Evolutionary conservation across 2,888 invertebrate genomes (phyloP), one percentile per base, ranked within the genome.

Genomic region (Melanchra persicariae): DNA sequence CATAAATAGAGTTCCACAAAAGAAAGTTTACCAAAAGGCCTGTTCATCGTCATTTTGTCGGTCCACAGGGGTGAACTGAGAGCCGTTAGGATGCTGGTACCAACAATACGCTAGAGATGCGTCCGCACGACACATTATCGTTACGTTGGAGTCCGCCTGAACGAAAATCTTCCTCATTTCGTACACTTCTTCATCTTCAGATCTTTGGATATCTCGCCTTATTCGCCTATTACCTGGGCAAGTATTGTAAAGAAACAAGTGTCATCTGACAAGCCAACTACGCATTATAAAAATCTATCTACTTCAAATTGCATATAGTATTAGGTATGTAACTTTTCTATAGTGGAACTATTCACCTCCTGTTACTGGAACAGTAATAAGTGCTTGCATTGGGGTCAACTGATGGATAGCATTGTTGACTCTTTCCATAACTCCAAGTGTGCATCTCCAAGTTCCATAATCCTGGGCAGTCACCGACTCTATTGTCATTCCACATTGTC

Each of bases 401-500:
- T 88, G 89, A 2, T 73, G 81, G 1, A 92, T 77, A 0, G 40
- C 26, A 34, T 70, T 87, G 2, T 87, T 91, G 0, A 82, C 91
- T 88, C 90, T 86, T 72, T 90, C 88, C 26, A 90, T 90, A 0
- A 94, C 87, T 1, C 96, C 96, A 4, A 96, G 90, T 0, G 94
- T 94, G 70, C 96, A 96, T 10, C 95, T 90, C 96, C 96, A 96
- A 3, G 92, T 92, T 1, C 91, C 92, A 63, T 90, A 94, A 82
- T 96, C 96, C 1, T 85, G 71, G 0, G 77, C 59, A 1, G 88
- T 88, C 0, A 95, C 94, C 0, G 75, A 77, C 75, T 95, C 94
- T 68, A 96, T 92, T 0, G 96, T 95, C 75, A 96, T 88, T 1
- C 96, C 96, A 79, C 96, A 96, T 10, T 96, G 91, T 15, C 92